Percentiles rank a stretch among this genome's conserved stretches.
phyloP scores from a whole-genome alignment of 2,888 invertebrate species.

The Stenoptilia bipunctidactyla region DNA sequence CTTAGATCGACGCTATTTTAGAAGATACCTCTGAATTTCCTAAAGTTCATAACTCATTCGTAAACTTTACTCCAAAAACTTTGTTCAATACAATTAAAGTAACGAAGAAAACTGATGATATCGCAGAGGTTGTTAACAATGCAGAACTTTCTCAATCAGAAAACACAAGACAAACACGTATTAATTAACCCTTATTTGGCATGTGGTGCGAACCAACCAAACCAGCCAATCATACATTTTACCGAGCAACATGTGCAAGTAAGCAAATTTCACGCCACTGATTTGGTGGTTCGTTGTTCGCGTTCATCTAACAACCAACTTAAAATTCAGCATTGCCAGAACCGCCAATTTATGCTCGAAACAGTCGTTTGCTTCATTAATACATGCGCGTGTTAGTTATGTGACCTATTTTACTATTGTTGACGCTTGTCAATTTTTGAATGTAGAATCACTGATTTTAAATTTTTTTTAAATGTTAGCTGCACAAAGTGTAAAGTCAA shows the following conservation, averaged over 20 bases:
- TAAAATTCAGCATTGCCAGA: not conserved
- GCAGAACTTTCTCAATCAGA: too few relatives aligned
- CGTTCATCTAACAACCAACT: not conserved
- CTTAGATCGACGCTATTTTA: constrained; percentile 30
- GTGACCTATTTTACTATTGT: not conserved
- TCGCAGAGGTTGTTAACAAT: too few relatives aligned
- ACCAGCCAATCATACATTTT: too few relatives aligned
- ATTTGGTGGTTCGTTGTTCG: not conserved
- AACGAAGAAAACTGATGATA: too few relatives aligned
- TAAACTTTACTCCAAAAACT: too few relatives aligned
- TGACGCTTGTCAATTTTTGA: not conserved
- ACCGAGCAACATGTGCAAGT: too few relatives aligned
- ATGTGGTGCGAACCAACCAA: too few relatives aligned
- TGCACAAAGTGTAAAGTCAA: not conserved
- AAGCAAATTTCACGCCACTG: too few relatives aligned
- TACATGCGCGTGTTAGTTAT: not conserved
- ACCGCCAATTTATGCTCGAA: not conserved
- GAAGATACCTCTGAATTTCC: constrained; percentile 20
- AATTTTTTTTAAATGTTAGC: not conserved
- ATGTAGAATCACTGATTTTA: not conserved
- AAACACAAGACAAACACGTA: too few relatives aligned
- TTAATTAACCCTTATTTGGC: too few relatives aligned
- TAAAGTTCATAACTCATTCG: too few relatives aligned
- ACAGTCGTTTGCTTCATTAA: not conserved
- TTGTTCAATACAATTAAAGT: too few relatives aligned